These are phyloP conservation scores for Megastigmus dorsalis DNA, from an alignment of 2,888 invertebrate species.

Conservation along the genomic window DNA sequence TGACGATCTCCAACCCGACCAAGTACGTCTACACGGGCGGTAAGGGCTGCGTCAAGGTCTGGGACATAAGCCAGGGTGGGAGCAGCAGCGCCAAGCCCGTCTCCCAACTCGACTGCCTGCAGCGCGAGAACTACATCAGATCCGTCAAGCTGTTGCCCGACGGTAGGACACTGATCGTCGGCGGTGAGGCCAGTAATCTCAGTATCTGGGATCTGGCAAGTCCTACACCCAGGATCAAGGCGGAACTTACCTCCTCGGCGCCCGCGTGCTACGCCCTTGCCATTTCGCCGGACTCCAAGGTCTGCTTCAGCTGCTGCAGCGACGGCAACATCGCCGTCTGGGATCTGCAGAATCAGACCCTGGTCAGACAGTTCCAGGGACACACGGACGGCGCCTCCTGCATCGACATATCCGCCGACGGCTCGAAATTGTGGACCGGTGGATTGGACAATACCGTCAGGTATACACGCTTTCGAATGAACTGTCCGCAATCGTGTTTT, in stretches of 20 bases:
- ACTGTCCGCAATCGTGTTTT: neutral
- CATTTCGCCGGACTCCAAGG: conserved; percentile 95
- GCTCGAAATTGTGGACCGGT: conserved; percentile 95
- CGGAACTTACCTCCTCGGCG: conserved; percentile 93
- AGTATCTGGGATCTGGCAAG: conserved; percentile 97
- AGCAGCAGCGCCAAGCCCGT: conserved; percentile 89
- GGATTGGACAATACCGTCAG: conserved; percentile 95
- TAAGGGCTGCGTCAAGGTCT: conserved; percentile 97
- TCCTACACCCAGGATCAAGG: conserved; percentile 92
- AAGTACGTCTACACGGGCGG: conserved; percentile 98
- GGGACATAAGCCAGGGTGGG: conserved; percentile 95
- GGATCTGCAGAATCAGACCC: conserved; percentile 94
- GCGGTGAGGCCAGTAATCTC: conserved; percentile 95
- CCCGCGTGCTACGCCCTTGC: conserved; percentile 98
- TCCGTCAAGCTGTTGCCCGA: conserved; percentile 95
- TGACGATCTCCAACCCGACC: conserved; percentile 94
- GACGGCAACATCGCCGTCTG: conserved; percentile 98
- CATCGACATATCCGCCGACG: conserved; percentile 95
- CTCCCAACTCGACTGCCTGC: conserved; percentile 93
- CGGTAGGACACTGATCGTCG: conserved; percentile 94
- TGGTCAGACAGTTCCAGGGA: conserved; percentile 92
- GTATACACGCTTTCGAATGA: conserved; percentile 86
- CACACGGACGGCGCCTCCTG: conserved; percentile 97
- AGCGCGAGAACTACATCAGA: conserved; percentile 93
- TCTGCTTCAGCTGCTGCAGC: conserved; percentile 97